phyloP scores from a whole-genome alignment of 2,888 invertebrate genomes.

The Lasioglossum zephyrum region DNA sequence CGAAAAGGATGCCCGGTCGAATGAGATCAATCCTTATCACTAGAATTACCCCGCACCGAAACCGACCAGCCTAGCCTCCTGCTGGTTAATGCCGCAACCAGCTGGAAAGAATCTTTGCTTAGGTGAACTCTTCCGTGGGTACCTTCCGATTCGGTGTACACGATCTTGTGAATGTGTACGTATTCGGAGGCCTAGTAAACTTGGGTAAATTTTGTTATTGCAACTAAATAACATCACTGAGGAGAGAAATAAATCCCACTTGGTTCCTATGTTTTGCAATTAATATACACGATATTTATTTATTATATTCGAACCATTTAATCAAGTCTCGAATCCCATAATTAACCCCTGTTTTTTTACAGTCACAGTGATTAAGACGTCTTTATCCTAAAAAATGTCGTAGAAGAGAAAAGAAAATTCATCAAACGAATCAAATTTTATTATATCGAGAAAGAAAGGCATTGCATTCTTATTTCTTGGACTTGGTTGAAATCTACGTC shows the following conservation, averaged over 20 bases:
- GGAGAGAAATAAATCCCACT: not conserved
- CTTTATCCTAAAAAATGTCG: no score
- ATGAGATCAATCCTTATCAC: constrained; percentile 5
- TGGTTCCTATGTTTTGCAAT: not conserved
- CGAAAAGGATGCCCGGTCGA: not conserved
- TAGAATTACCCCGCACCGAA: not conserved
- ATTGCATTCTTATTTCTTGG: no score
- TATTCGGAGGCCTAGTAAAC: not conserved
- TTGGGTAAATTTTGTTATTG: not conserved
- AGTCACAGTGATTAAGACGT: no score
- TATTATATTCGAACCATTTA: not conserved
- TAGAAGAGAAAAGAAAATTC: no score
- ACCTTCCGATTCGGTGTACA: not conserved
- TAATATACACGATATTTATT: not conserved
- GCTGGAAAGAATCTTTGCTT: not conserved
- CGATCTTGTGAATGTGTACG: no score
- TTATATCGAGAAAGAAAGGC: no score
- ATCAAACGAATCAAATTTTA: no score
- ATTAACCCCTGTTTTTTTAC: not conserved
- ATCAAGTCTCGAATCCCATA: not conserved
- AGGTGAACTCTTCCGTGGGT: not conserved
- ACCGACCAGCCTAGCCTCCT: not conserved
- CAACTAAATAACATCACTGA: not conserved
- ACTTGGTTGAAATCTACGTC: no score
- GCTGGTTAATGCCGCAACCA: not conserved